These are phyloP conservation scores for Eupleurogrammus muticus DNA, from an alignment of 2,797 vertebrate species.

Conservation along the genomic window DNA sequence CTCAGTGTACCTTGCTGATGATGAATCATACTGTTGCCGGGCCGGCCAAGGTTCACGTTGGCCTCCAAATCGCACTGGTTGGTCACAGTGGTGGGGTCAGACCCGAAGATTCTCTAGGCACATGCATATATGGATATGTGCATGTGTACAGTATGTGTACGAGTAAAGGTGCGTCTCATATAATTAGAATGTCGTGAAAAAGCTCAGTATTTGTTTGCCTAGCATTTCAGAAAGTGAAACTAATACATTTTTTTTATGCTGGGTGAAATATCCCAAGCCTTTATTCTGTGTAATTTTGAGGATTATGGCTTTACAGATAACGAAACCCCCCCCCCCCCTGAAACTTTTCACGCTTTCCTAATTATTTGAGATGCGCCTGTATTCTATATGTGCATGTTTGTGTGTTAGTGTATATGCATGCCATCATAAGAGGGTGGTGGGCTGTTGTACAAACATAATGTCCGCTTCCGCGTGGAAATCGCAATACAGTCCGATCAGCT, in stretches of 20 bases:
- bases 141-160: constrained; percentile 16
- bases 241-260: too few relatives aligned
- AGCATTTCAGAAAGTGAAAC: too few relatives aligned
- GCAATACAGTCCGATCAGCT: constrained; percentile 39
- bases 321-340: too few relatives aligned
- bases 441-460: constrained; percentile 26
- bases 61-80: constrained; percentile 36
- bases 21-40: constrained; percentile 45
- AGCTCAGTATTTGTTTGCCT: too few relatives aligned
- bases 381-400: constrained; percentile 32
- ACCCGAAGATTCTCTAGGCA: constrained; percentile 36
- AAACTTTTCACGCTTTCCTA: too few relatives aligned
- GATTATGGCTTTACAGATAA: too few relatives aligned
- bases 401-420: constrained; percentile 57
- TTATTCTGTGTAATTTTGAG: too few relatives aligned
- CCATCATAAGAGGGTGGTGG: constrained; percentile 41
- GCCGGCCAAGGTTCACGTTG: constrained; percentile 27
- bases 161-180: neutral
- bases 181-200: too few relatives aligned
- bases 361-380: too few relatives aligned
- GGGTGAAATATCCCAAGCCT: too few relatives aligned
- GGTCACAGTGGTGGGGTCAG: constrained; percentile 56
- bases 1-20: constrained; percentile 65
- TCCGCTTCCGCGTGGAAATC: constrained; percentile 27
- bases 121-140: constrained; percentile 29